Evolutionary conservation across 2,797 vertebrate species (phyloP).

Genomic region (Gymnodraco acuticeps): DNA sequence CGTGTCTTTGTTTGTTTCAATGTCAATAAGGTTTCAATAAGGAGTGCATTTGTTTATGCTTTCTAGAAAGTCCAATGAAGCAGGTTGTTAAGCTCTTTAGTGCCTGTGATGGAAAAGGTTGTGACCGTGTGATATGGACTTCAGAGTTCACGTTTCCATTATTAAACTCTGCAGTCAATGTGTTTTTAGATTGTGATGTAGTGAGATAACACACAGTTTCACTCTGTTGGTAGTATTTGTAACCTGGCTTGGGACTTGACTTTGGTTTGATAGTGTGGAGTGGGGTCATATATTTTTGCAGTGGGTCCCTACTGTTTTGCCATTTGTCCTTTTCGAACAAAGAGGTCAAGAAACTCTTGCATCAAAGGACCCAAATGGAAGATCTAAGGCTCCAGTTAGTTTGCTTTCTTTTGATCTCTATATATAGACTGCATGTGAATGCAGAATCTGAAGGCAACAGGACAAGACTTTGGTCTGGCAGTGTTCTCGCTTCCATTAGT

Average conservation of each 20-base stretch:
- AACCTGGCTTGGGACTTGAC: not conserved
- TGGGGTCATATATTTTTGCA: not conserved
- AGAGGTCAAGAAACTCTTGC: not conserved
- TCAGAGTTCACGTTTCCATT: constrained; percentile 13
- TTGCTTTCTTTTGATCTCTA: not conserved
- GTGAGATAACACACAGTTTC: not conserved
- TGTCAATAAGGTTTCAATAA: constrained; percentile 17
- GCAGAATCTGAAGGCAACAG: no score
- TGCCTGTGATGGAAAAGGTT: constrained; percentile 14
- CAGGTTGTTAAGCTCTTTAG: constrained; percentile 1
- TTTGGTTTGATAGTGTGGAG: not conserved
- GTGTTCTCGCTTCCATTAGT: no score
- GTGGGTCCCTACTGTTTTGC: not conserved
- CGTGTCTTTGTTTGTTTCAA: constrained; percentile 45
- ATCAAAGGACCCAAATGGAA: not conserved
- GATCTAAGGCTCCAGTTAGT: not conserved
- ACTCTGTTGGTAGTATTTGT: not conserved
- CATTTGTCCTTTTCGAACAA: constrained; percentile 7
- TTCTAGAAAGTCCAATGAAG: constrained; percentile 28
- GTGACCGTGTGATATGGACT: constrained; percentile 3
- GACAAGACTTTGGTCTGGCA: no score
- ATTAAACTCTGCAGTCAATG: not conserved
- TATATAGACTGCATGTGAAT: no score
- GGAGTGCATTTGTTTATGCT: constrained; percentile 21
- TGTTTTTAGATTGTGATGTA: not conserved